Base-by-base conservation (phyloP, 2,888 invertebrate species). In the Copidosoma aretas region DNA sequence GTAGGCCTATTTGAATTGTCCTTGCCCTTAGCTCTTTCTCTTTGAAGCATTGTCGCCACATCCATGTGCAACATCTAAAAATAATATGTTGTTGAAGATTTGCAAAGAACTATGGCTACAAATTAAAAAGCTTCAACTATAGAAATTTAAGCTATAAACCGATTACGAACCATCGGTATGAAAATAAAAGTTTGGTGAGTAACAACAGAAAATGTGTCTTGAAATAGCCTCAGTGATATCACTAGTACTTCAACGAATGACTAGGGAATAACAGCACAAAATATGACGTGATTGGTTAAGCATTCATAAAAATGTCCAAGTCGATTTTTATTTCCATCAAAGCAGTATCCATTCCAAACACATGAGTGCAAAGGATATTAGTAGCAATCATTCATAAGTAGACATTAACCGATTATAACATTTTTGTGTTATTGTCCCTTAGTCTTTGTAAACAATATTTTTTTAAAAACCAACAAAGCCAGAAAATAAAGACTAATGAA, bases 21-120 rank as follows among this genome's bases (percentile, higher is more conserved):
- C 95, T 88, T 10, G 93, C 89, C 76, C 90, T 88, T 63, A 93
- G 84, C 81, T 93, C 93, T 75, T 91, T 88, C 76, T 90, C 90
- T 68, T 92, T 86, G 81, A 90, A 90, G 83, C 91, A 91, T 86
- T 88, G 87, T 77, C 89, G 88, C 87, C 93, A 91, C 78, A 91
- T 86, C 84, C 89, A 89, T 74, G 90, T 89, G 84, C 91, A 91
- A 79, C 94, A 92, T 84, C 95, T 96, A 54, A 1, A 72, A 71
- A 3, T 32, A 32, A 32, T 32, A 32, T 8, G 32, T 5, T 32
- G 8, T 32, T 32, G 3, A 32, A 8, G 52, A 15, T 2, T 10
- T 19, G 19, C 17, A 21, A 14, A 68, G 3, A 32, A 3, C 32
- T 8, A 32, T 32, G n/a, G n/a, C n/a, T 32, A 32, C 3, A 32